These are phyloP conservation scores for Tonatia bakeri DNA, from an alignment of 2,113 vertebrate species.

Conservation along the genomic window DNA sequence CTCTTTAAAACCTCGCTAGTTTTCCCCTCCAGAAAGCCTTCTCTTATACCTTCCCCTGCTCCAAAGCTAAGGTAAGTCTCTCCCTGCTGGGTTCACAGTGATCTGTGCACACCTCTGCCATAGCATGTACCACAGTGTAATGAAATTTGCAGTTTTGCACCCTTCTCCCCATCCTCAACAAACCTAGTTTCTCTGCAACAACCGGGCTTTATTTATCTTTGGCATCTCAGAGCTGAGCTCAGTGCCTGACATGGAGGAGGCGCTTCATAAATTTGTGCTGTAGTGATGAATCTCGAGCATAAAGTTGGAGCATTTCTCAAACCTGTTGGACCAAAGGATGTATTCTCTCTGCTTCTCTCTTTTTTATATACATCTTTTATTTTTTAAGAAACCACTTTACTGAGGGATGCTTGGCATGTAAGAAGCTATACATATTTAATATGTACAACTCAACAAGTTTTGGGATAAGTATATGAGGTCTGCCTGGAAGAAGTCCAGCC, in stretches of 20 bases:
- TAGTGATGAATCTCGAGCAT: not conserved
- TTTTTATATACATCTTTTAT: not conserved
- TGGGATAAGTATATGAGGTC: not conserved
- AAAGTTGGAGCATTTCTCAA: not conserved
- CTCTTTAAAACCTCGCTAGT: not conserved
- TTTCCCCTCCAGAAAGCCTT: not conserved
- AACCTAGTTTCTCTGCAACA: not conserved
- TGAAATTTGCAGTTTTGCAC: not conserved
- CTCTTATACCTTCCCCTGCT: not conserved
- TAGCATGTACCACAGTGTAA: not conserved
- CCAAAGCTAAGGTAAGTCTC: not conserved
- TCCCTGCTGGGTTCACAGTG: not conserved
- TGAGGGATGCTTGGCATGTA: not conserved
- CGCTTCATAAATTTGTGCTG: not conserved
- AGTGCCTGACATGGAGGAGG: not conserved
- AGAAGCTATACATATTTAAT: not conserved
- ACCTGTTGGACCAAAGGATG: not conserved
- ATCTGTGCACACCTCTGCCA: not conserved
- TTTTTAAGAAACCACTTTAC: not conserved
- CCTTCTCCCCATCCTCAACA: not conserved
- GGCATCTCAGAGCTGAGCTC: not conserved
- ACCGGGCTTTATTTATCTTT: not conserved
- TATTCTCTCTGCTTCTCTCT: not conserved
- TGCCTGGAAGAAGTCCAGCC: too few relatives aligned
- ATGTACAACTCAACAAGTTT: not conserved